A percentile compares a stretch with the other conserved stretches of the same genome.
Conservation (phyloP, 2,797 vertebrate genomes). For the Amblyraja radiata region DNA sequence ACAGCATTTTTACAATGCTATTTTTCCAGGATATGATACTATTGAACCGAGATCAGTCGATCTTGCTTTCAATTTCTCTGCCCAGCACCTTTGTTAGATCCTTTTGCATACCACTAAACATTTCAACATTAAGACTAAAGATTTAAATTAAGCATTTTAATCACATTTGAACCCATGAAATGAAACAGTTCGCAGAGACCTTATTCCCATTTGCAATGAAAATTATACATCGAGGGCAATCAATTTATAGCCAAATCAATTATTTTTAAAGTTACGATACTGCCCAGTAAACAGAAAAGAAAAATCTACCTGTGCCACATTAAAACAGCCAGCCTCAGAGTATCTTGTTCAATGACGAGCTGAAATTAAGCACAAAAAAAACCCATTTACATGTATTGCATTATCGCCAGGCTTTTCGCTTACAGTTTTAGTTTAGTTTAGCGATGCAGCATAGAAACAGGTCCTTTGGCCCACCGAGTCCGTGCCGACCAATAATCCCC, state of each 20-base stretch:
- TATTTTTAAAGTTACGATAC: background rate
- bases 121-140: background rate
- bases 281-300: background rate
- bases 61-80: background rate
- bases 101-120: background rate
- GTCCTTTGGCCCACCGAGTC: too few species aligned
- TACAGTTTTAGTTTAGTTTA: too few species aligned
- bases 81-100: background rate
- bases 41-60: background rate
- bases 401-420: background rate
- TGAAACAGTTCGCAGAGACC: background rate
- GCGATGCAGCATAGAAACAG: too few species aligned
- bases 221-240: background rate
- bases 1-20: background rate
- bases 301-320: conserved; percentile 65
- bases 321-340: conserved; percentile 62
- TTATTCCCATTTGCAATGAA: background rate
- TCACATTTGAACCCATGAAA: background rate
- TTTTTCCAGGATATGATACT: background rate
- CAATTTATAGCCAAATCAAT: background rate
- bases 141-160: background rate
- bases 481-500: too few species aligned
- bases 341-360: conserved; percentile 52
- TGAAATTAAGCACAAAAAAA: conserved; percentile 44
- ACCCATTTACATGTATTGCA: background rate